Conservation (phyloP, 2,888 invertebrate genomes). For the Lasioglossum pauxillum region DNA sequence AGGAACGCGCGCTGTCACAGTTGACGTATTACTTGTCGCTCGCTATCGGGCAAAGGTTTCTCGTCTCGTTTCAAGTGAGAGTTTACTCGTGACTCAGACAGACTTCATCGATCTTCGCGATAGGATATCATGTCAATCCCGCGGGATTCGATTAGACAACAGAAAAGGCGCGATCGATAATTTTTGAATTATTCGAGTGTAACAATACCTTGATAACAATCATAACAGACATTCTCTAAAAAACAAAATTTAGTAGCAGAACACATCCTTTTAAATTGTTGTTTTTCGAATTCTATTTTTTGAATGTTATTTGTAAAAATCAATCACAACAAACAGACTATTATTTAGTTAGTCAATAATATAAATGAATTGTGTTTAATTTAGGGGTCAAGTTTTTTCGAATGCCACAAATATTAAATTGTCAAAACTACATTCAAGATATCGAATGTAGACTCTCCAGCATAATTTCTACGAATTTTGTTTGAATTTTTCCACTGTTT, state of each 20-base stretch:
- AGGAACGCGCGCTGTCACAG: slow-evolving; percentile 35
- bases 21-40: slow-evolving; percentile 59
- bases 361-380: background rate
- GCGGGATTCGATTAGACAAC: slow-evolving; percentile 8
- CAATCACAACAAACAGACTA: background rate
- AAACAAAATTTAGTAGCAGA: background rate
- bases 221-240: background rate
- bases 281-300: too few species aligned
- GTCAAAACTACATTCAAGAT: too few species aligned
- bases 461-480: background rate
- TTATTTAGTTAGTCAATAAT: background rate
- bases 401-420: background rate
- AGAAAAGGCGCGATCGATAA: slow-evolving; percentile 10
- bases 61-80: slow-evolving; percentile 44
- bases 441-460: too few species aligned
- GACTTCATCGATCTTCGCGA: slow-evolving; percentile 51
- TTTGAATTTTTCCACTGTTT: too few species aligned
- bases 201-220: background rate
- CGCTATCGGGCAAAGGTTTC: slow-evolving; percentile 48
- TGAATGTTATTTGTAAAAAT: background rate
- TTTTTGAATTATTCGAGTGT: slow-evolving; percentile 6
- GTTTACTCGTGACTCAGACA: slow-evolving; percentile 16
- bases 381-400: background rate
- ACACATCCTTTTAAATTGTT: background rate
- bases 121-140: slow-evolving; percentile 23